These are phyloP conservation scores for Rhinoderma darwinii DNA, from an alignment of 2,113 vertebrate species.

Conservation along the genomic window DNA sequence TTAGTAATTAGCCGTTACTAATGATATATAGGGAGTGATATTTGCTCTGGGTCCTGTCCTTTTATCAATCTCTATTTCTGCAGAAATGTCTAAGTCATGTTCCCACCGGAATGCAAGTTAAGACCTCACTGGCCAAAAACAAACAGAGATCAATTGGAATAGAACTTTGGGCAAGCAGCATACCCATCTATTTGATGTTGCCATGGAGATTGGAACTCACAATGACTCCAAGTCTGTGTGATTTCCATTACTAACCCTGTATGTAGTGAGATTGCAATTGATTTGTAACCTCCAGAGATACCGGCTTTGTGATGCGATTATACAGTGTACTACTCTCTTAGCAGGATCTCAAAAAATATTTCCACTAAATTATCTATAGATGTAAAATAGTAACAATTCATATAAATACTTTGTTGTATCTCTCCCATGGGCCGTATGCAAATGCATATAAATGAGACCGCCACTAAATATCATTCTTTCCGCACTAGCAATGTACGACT, in stretches of 20 bases:
- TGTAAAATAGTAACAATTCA: neutral
- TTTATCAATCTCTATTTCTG: neutral
- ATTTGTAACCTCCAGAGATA: slow-evolving; percentile 64
- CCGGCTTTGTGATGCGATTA: slow-evolving; percentile 42
- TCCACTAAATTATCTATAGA: neutral
- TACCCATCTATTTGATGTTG: slow-evolving; percentile 61
- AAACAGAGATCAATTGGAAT: slow-evolving; percentile 49
- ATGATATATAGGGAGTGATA: neutral
- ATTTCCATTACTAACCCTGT: slow-evolving; percentile 68
- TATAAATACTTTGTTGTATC: neutral
- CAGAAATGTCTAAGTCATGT: slow-evolving; percentile 26
- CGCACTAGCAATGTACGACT: neutral
- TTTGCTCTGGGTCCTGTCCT: neutral
- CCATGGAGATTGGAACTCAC: slow-evolving; percentile 63
- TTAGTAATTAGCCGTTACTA: neutral
- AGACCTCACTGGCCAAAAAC: slow-evolving; percentile 39
- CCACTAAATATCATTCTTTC: neutral
- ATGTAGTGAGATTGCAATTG: slow-evolving; percentile 66
- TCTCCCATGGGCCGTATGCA: neutral
- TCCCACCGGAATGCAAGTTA: slow-evolving; percentile 4
- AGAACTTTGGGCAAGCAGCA: slow-evolving; percentile 18
- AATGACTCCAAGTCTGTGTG: slow-evolving; percentile 40
- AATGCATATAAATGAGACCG: neutral
- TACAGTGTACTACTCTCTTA: slow-evolving; percentile 34
- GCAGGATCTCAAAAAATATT: neutral